Conservation (phyloP, 1,140 invertebrate species). For the Drosophila lacteicornis region DNA sequence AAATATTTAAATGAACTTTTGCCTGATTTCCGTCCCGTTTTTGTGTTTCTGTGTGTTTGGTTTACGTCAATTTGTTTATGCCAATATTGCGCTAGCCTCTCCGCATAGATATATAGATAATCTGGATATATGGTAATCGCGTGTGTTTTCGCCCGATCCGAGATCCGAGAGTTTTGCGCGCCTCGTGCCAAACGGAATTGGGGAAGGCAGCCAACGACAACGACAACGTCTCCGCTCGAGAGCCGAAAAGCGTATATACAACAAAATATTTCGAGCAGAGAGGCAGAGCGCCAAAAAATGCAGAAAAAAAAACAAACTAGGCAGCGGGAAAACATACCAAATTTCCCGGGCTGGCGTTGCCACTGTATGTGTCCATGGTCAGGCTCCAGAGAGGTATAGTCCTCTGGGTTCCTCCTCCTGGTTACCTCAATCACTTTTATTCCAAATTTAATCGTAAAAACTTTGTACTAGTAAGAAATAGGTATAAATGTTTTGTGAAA, state of each 20-base stretch:
- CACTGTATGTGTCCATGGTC: conserved; percentile 46
- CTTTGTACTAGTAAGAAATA: neutral
- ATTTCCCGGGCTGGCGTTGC: conserved; percentile 73
- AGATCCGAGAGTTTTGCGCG: conserved; percentile 59
- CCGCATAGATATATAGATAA: conserved; percentile 15
- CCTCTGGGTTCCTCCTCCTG: neutral
- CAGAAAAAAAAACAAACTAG: conserved; percentile 12
- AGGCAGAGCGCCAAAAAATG: conserved; percentile 44
- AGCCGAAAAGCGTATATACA: conserved; percentile 82
- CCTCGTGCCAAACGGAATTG: conserved; percentile 65
- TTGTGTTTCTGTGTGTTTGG: conserved; percentile 3
- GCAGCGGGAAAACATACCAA: conserved; percentile 73
- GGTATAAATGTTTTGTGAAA: neutral
- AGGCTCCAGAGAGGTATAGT: neutral
- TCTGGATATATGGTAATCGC: conserved; percentile 29
- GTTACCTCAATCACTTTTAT: neutral
- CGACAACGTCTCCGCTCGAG: conserved; percentile 77
- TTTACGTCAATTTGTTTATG: conserved; percentile 35
- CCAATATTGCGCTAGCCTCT: conserved; percentile 4
- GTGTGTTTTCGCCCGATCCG: conserved; percentile 17
- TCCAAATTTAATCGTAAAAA: neutral
- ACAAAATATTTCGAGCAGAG: conserved; percentile 63
- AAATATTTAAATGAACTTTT: conserved; percentile 18
- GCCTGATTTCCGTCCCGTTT: conserved; percentile 26
- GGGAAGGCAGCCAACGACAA: conserved; percentile 61